Conservation (phyloP, 2,888 invertebrate genomes). For the Beris chalybata region DNA sequence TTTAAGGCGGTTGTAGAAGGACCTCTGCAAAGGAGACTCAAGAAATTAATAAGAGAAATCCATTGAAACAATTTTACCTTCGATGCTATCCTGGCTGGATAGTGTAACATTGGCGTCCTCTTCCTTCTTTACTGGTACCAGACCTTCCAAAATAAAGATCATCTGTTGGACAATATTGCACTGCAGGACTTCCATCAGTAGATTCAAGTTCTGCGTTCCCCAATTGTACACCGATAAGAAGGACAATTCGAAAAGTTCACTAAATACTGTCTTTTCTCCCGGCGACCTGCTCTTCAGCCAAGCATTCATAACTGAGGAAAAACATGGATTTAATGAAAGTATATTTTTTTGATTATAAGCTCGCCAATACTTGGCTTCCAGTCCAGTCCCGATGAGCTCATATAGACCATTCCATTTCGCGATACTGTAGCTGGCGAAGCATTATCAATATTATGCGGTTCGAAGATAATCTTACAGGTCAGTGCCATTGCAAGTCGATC, state of each 20-base stretch:
- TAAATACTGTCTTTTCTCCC: conserved; percentile 68
- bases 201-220: conserved; percentile 79
- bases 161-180: conserved; percentile 89
- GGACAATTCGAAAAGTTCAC: conserved; percentile 73
- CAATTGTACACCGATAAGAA: conserved; percentile 76
- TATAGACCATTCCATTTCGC: conserved; percentile 91
- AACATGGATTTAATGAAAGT: background rate
- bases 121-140: conserved; percentile 74
- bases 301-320: conserved; percentile 67
- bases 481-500: conserved; percentile 94
- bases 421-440: conserved; percentile 97
- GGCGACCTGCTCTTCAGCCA: conserved; percentile 74
- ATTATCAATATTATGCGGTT: conserved; percentile 96
- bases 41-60: no score
- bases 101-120: conserved; percentile 60
- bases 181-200: conserved; percentile 86
- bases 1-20: no score
- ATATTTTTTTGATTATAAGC: background rate
- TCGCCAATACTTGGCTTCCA: conserved; percentile 74
- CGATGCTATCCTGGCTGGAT: conserved; percentile 59
- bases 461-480: conserved; percentile 93
- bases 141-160: conserved; percentile 79
- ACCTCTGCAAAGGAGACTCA: no score
- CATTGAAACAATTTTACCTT: conserved; percentile 49
- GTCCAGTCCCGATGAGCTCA: conserved; percentile 94